These are phyloP conservation scores for Huso huso DNA, from an alignment of 2,797 vertebrate genomes.

Conservation along the genomic window DNA sequence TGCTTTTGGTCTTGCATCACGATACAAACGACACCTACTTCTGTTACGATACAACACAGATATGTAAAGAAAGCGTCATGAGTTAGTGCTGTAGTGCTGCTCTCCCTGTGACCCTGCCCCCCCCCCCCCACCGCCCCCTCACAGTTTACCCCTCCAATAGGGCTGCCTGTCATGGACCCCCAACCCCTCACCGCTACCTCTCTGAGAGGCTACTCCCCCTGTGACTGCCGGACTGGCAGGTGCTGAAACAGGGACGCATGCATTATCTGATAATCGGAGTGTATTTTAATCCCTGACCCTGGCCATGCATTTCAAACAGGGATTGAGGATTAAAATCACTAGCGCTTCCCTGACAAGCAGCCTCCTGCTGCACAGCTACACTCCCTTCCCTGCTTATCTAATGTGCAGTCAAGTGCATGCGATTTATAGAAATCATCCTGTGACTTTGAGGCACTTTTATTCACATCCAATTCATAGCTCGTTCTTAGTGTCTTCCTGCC, in stretches of 20 bases:
- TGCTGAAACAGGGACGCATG: slow-evolving; percentile 63
- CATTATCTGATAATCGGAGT: slow-evolving; percentile 70
- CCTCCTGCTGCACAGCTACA: slow-evolving; percentile 32
- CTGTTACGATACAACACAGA: no score
- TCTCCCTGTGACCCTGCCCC: background rate
- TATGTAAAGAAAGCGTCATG: no score
- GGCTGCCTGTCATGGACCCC: slow-evolving; percentile 9
- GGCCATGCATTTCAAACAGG: slow-evolving; percentile 66
- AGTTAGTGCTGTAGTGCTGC: background rate
- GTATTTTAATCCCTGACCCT: slow-evolving; percentile 74
- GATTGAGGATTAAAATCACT: slow-evolving; percentile 58
- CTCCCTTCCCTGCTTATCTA: slow-evolving; percentile 17
- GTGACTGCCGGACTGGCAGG: slow-evolving; percentile 32
- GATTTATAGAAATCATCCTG: background rate
- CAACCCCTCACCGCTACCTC: background rate
- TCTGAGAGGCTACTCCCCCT: background rate
- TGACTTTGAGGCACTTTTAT: background rate
- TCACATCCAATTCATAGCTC: background rate
- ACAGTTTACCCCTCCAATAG: slow-evolving; percentile 11
- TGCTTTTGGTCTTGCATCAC: no score
- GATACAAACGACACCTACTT: no score
- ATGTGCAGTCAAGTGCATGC: slow-evolving; percentile 6
- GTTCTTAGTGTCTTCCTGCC: no score
- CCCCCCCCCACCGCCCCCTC: slow-evolving; percentile 2
- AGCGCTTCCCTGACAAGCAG: slow-evolving; percentile 37